Evolutionary conservation across 2,113 vertebrate genomes (phyloP).

Genomic region (Sphaerodactylus townsendi): DNA sequence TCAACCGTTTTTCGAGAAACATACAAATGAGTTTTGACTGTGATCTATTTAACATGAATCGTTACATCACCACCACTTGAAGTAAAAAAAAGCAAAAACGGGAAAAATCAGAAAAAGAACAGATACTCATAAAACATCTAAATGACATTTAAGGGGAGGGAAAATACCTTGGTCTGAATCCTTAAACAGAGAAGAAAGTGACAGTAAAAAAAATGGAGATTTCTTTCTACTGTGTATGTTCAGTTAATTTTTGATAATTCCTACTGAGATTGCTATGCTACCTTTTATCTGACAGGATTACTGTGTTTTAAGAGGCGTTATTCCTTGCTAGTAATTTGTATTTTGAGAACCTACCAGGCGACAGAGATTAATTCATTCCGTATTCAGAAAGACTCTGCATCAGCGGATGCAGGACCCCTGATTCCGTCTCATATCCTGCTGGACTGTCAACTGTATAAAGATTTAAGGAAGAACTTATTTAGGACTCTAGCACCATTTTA

Average conservation of each 20-base stretch:
- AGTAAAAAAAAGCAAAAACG: slow-evolving; percentile 24
- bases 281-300: background rate
- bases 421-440: too few species aligned
- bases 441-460: too few species aligned
- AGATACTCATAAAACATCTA: slow-evolving; percentile 47
- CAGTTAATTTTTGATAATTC: background rate
- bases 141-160: slow-evolving; percentile 23
- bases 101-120: slow-evolving; percentile 24
- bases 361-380: too few species aligned
- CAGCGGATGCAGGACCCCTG: too few species aligned
- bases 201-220: slow-evolving; percentile 2
- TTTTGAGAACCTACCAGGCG: too few species aligned
- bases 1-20: slow-evolving; percentile 46
- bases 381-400: too few species aligned
- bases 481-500: too few species aligned
- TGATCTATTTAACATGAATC: slow-evolving; percentile 57
- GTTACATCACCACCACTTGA: slow-evolving; percentile 38
- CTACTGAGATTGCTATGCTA: background rate
- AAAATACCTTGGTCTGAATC: background rate
- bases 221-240: background rate
- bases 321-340: too few species aligned
- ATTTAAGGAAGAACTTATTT: too few species aligned
- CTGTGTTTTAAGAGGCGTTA: too few species aligned
- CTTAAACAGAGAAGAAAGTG: slow-evolving; percentile 12
- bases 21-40: slow-evolving; percentile 51